phyloP scores from a whole-genome alignment of 2,113 vertebrate genomes.

The Dryoscopus gambensis region DNA sequence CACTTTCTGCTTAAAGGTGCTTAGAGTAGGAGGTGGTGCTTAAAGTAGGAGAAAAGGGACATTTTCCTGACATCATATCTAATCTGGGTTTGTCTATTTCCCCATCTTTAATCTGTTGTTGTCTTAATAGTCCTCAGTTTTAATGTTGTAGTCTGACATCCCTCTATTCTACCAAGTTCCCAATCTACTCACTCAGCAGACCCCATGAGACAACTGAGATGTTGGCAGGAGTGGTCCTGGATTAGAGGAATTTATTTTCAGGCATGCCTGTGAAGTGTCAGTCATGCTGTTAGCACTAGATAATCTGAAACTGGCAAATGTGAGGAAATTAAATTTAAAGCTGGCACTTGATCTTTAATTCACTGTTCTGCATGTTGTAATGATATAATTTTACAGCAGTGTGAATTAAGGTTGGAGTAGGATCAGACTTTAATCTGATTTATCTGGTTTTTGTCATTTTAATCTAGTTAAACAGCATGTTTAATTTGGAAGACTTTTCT shows the following conservation, averaged over 20 bases:
- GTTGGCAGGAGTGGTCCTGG: neutral
- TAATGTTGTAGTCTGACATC: neutral
- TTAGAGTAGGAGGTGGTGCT: neutral
- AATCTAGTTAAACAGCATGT: constrained; percentile 36
- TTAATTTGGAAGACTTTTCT: constrained; percentile 46
- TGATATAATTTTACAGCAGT: constrained; percentile 52
- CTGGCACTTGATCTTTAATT: constrained; percentile 54
- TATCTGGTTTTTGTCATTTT: constrained; percentile 41
- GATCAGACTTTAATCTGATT: constrained; percentile 42
- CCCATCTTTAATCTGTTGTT: neutral
- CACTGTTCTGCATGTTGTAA: constrained; percentile 39
- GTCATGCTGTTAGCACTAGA: constrained; percentile 29
- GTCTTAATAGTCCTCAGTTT: neutral
- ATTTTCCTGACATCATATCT: neutral
- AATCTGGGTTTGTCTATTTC: neutral
- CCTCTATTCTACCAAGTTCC: neutral
- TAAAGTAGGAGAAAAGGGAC: neutral
- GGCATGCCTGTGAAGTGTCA: constrained; percentile 34
- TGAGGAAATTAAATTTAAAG: constrained; percentile 55
- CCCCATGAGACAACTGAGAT: neutral
- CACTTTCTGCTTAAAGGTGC: too few relatives aligned
- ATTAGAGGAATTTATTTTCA: constrained; percentile 48
- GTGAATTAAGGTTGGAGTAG: constrained; percentile 50
- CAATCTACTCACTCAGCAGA: neutral
- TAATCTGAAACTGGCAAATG: constrained; percentile 50